Base-by-base conservation (phyloP, 1,140 invertebrate species). In the Musca vetustissima region DNA sequence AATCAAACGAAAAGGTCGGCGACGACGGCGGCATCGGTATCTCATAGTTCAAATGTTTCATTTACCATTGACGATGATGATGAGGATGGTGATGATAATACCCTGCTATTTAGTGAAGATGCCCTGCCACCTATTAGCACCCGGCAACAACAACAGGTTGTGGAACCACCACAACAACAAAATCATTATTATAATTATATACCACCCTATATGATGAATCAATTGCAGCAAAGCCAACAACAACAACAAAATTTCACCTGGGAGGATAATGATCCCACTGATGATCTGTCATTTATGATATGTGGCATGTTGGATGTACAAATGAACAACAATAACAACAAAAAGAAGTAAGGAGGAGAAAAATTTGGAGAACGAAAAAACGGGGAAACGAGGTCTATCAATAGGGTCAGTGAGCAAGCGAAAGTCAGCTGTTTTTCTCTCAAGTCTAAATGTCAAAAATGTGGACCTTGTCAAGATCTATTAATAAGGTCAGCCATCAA, bases 261-360 rank as follows among this genome's bases (percentile, higher is more conserved):
- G 22, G 43, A 66, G n/a, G 64, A 66, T 9, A 52, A 36, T 22
- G 64, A 66, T 48, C 49, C 68, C 1, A 36, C 48, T 15, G 67
- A 70, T 50, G 66, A 72, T 53, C 53, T 71, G 15, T 69, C 61
- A 4, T 67, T 66, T 49, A 72, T 72, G 69, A 72, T 69, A 28
- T 70, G 69, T 36, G 59, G 69, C 15, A 67, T 68, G 61, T 19
- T 68, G 7, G 66, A 72, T 64, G 65, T 72, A 36, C 48, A 66
- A 22, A 67, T 67, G 57, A 66, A 47, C 19, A 24, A 32, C 22
- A 66, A 47, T 25, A 24, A 32, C 22, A 36, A 57, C 13, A 21
- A 19, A 50, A 50, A 36, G 13, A 19, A 65, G 17, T 28, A 24
- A 53, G 2, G 28, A 32, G 9, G 28, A 32, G 9, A 32, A 32